A percentile compares a stretch with the other conserved stretches of the same genome.
These are phyloP conservation scores for Cladopsammia gracilis DNA, from an alignment of 64 coral and sea anemone genomes.

Conservation along the genomic window DNA sequence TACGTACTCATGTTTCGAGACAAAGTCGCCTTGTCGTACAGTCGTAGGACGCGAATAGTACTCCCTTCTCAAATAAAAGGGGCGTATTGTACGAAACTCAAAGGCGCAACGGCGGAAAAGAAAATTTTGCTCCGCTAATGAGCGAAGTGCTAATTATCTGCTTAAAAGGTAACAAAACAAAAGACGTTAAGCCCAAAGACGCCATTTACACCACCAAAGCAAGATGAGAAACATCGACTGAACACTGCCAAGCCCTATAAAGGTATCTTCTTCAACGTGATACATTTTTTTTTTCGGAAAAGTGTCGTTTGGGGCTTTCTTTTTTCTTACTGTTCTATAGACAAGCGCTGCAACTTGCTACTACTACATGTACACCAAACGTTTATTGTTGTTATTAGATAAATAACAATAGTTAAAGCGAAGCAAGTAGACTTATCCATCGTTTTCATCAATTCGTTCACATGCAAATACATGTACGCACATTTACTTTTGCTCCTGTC, in stretches of 20 bases:
- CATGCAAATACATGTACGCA: too few relatives aligned
- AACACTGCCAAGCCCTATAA: not conserved
- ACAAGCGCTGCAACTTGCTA: too few relatives aligned
- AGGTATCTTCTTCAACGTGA: not conserved
- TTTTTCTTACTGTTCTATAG: too few relatives aligned
- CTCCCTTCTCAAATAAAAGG: not conserved
- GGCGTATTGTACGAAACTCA: not conserved
- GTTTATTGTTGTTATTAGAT: too few relatives aligned
- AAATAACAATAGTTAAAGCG: too few relatives aligned
- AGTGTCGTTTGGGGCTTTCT: not conserved
- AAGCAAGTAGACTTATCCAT: too few relatives aligned
- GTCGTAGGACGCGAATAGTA: not conserved
- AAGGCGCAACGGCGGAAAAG: constrained; percentile 11
- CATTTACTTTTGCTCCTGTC: too few relatives aligned
- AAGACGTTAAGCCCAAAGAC: not conserved
- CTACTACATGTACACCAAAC: too few relatives aligned
- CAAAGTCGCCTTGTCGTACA: not conserved
- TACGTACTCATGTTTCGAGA: too few relatives aligned
- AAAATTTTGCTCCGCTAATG: constrained; percentile 3
- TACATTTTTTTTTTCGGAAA: not conserved
- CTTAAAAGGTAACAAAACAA: not conserved
- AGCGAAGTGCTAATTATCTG: constrained; percentile 16
- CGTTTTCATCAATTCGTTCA: too few relatives aligned
- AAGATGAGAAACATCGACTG: not conserved
- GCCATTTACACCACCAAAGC: not conserved